phyloP scores from a whole-genome alignment of 2,888 invertebrate species.

The Cephus nigrinus region DNA sequence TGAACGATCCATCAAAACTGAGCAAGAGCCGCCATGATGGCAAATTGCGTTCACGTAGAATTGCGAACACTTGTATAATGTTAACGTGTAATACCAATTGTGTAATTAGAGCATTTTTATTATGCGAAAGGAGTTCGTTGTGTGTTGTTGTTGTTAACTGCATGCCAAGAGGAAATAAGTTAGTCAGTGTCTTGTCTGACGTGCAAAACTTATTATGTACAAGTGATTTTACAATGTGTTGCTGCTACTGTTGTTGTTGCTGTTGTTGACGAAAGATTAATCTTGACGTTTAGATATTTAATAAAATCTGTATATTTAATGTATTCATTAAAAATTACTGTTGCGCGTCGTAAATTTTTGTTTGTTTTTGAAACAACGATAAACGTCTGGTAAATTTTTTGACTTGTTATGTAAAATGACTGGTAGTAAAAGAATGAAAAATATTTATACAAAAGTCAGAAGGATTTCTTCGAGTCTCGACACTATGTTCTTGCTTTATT shows the following conservation, averaged over 20 bases:
- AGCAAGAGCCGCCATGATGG: background rate
- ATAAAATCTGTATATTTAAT: background rate
- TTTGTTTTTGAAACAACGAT: background rate
- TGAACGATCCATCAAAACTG: background rate
- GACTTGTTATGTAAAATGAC: background rate
- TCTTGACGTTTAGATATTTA: background rate
- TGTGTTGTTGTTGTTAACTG: background rate
- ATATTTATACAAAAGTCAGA: background rate
- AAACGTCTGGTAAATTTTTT: background rate
- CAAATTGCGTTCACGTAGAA: background rate
- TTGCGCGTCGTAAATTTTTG: background rate
- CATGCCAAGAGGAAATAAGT: background rate
- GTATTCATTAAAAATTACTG: background rate
- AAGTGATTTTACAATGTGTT: background rate
- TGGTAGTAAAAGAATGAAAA: background rate
- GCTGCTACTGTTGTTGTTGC: background rate
- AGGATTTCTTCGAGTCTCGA: background rate
- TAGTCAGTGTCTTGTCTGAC: background rate
- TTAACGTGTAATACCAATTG: background rate
- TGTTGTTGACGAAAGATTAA: background rate
- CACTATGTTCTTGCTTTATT: background rate
- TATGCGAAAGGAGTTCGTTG: background rate
- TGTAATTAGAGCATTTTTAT: background rate
- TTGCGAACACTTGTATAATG: background rate
- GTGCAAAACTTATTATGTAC: background rate